Evolutionary conservation across 1,140 invertebrate genomes (phyloP), one percentile per base, ranked within the genome.

Genomic region (Ips typographus): DNA sequence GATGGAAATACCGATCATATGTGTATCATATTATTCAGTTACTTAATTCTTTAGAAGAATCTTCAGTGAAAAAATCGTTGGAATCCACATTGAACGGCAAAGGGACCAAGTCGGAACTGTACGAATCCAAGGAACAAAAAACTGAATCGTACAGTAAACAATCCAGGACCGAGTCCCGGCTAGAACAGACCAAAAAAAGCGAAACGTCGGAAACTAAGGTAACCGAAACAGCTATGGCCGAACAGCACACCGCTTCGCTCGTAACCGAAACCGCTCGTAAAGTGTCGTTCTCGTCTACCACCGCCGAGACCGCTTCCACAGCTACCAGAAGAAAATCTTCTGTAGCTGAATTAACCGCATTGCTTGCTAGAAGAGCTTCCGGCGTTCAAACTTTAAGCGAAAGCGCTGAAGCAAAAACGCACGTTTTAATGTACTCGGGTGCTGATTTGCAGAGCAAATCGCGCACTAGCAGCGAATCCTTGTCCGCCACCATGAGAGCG

Each of bases 401-500:
- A 53, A 44, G 65, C 58, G 5, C 22, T 22, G 70, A 71, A 5
- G 37, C 57, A 7, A 62, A 66, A 51, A 66, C 69, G 2, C 62
- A 65, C 43, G 69, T 71, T 3, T 6, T 71, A 42, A 71, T 55
- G 58, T 65, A 64, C 65, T 68, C 62, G 49, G 59, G 36, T 43
- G 57, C 61, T 55, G 42, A 52, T 71, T 71, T 71, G 5, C 63
- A 67, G 70, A n/a, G 55, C 40, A 67, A 65, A 60, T 49, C 51
- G 38, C 51, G 53, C 64, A 56, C 65, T 2, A 55, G 40, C 40
- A 47, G n/a, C n/a, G 65, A 71, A 7, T 71, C 73, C 2, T 68
- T 73, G 44, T 70, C 70, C 1, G 43, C 69, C 7, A 72, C 64
- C 2, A 71, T 73, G 68, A 71, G 66, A 51, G 47, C 66, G 1